Base-by-base conservation (phyloP, 2,113 vertebrate genomes). In the Anhinga anhinga region DNA sequence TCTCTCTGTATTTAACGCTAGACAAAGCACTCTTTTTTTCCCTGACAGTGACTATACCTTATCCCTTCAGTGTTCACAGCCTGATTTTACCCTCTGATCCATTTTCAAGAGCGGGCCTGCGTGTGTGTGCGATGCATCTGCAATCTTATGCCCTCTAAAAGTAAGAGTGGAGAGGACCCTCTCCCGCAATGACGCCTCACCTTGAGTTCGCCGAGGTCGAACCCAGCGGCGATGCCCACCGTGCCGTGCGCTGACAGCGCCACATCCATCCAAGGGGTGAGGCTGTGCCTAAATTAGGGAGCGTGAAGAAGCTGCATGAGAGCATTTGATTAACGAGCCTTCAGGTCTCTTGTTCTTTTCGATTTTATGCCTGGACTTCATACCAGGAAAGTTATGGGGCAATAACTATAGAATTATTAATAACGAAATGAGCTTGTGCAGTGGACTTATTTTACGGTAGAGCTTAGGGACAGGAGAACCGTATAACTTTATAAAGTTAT, bases 351-450 rank as follows among this genome's bases (percentile, higher is more conserved):
- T 19, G 6, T 23, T 66, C 71, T 86, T 78, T 56, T 66, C 50
- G 7, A 3, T 92, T 92, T 89, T 71, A 72, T 44, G 21, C 45
- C 67, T 71, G 36, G 62, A 77, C 71, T 88, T 90, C 78, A 81
- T 30, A 65, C 84, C 44, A 27, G 82, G 73, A 89, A 94, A 86
- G 76, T 82, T 92, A 92, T 89, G 86, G 69, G 82, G 76, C 63
- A 94, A 84, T 94, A 94, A 94, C 82, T 52, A 27, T 13, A 53
- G 87, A 72, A 85, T 96, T 85, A 85, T 93, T 88, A 82, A 85
- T 65, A 85, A 78, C 44, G 87, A 91, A 93, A 83, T 10, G 65
- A 73, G 80, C 74, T 88, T 78, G 83, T 91, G 65, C 59, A 63
- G 88, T 38, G 65, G 87, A 36, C 62, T 78, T 88, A 27, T 69